Conservation (phyloP, 2,113 vertebrate species). For the Delphinapterus leucas region DNA sequence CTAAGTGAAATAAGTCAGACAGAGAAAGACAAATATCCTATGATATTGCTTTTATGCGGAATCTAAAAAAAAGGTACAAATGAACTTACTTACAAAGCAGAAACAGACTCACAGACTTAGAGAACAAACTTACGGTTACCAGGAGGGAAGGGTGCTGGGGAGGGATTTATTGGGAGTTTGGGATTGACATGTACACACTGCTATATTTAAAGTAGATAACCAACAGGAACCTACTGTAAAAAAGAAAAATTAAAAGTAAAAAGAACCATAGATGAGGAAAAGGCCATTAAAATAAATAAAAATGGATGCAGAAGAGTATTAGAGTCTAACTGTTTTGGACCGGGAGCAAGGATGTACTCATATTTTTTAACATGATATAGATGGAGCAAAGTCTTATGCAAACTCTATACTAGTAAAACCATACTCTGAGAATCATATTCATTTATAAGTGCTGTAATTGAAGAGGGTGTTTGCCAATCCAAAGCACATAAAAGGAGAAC, state of each 20-base stretch:
- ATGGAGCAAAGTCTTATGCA: neutral
- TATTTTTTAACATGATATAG: neutral
- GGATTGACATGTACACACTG: neutral
- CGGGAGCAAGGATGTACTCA: neutral
- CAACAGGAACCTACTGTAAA: neutral
- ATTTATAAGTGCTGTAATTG: neutral
- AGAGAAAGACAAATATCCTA: neutral
- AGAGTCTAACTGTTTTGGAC: neutral
- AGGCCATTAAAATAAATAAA: constrained; percentile 53
- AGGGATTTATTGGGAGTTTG: neutral
- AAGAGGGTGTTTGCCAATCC: neutral
- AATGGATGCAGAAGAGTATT: constrained; percentile 13
- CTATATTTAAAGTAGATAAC: neutral
- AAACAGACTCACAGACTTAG: neutral
- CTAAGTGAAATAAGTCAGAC: neutral
- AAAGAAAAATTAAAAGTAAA: neutral
- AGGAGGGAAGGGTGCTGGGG: neutral
- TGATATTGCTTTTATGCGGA: neutral
- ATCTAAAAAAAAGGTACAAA: neutral
- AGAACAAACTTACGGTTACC: neutral
- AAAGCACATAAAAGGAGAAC: neutral
- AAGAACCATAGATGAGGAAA: constrained; percentile 56
- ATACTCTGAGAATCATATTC: neutral
- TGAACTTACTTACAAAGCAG: neutral
- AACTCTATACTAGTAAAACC: neutral